Evolutionary conservation across 2,888 invertebrate species (phyloP), one percentile per base, ranked within the genome.

Genomic region (Polymixis flavicincta): DNA sequence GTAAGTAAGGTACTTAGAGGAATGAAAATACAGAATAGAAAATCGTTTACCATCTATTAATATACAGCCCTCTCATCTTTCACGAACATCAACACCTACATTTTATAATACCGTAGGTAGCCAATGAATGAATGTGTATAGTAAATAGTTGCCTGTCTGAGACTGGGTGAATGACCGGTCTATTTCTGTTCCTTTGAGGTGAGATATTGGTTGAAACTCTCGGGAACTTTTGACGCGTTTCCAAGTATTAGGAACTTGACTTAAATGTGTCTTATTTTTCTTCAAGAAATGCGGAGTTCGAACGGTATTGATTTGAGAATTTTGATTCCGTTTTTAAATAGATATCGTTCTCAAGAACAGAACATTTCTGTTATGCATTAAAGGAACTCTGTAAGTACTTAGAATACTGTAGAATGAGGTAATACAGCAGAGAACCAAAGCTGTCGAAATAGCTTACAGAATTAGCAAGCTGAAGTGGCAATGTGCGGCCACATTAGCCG

Each of bases 101-200:
- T 61, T 82, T n/a, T 57, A 55, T 25, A 50, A 32, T 13, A 37
- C 48, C 14, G 32, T 80, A 74, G 60, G 54, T 45, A 71, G 25
- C 69, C 45, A 85, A 74, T 83, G 83, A 83, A 83, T 83, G 86
- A 82, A 69, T 67, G 64, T 72, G 70, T 67, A 73, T 67, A 71
- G 80, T 87, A 42, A 79, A 74, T 78, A 73, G 75, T 52, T 66
- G 57, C 28, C 52, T 65, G 74, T 71, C 69, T 73, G 63, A 37
- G 50, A 42, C 63, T 65, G 69, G 87, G 84, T 87, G 82, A 89
- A 89, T 61, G 89, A 89, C 89, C 88, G 66, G 52, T 76, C 88
- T 87, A 89, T 87, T 87, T 84, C 66, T 55, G 89, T 84, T 76
- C 63, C 78, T 87, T 87, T 83, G 86, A 89, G 84, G 84, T 87